Base-by-base conservation (phyloP, 2,797 vertebrate genomes). In the Pyrocephalus nanus region DNA sequence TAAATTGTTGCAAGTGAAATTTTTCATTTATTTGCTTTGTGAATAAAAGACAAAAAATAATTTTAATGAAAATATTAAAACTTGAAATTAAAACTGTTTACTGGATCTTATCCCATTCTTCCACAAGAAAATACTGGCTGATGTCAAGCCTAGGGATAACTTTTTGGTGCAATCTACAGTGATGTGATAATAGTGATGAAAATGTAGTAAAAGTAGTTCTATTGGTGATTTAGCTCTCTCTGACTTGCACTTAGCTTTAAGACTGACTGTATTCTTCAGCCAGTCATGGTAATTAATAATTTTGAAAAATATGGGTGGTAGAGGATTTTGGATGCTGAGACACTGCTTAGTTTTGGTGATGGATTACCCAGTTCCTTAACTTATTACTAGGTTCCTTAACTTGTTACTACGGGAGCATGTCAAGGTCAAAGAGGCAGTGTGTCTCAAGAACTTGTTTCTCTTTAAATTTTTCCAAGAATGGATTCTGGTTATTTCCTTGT, bases 11-110 rank as follows among this genome's bases (percentile, higher is more conserved):
- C 60, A 50, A 57, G 34, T 69, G 55, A 69, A 53, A 29, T 29
- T 87, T 93, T 66, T 54, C 19, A 21, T 0, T 74, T 0, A 40
- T 60, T 66, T 81, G 3, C 53, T 74, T 53, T 34, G 9, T 57
- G 22, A 53, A 3, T 48, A 61, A 51, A 58, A 58, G 4, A 11
- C 0, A 1, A 25, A 0, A 2, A 43, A 27, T 12, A 45, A 29
- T 36, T 45, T 20, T 29, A 67, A 29, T 36, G 64, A 26, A 36
- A 34, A 34, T 18, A 13, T 34, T 47, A 48, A 17, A 54, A 53
- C 12, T 50, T 34, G 13, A 43, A 71, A 45, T 27, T 65, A 43
- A 47, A 81, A 19, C n/a, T 55, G 2, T 13, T 64, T 86, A 15
- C 20, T 53, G 12, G 25, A 40, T 86, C 38, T 65, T 65, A 32